Percentiles rank a stretch among this genome's conserved stretches.
Evolutionary conservation across 2,797 vertebrate species (phyloP).

Genomic region (Clarias pachynema): DNA sequence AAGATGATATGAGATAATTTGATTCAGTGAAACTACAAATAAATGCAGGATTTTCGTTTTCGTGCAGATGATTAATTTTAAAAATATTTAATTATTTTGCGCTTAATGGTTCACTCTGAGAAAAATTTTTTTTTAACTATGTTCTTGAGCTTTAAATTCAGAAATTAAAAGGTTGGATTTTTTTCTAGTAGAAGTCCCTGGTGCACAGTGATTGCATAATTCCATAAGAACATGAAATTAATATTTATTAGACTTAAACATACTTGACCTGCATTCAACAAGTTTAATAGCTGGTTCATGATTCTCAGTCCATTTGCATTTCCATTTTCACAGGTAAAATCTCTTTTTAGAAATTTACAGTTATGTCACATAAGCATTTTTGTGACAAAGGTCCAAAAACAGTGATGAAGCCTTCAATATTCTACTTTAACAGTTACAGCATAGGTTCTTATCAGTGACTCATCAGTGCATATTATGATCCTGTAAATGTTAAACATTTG

Average conservation of each 20-base stretch:
- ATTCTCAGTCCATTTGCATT: neutral
- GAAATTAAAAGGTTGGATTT: neutral
- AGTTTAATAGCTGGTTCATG: neutral
- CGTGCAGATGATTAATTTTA: neutral
- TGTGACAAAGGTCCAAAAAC: neutral
- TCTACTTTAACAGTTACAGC: neutral
- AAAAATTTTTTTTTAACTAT: neutral
- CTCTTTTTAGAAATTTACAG: neutral
- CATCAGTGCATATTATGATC: neutral
- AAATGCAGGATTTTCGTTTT: neutral
- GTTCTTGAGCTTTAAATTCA: neutral
- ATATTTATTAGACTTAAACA: neutral
- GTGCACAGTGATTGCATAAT: neutral
- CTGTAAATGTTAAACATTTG: neutral
- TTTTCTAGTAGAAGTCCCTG: neutral
- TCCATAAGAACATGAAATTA: neutral
- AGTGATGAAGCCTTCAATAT: neutral
- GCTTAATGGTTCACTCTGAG: neutral
- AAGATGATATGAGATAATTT: neutral
- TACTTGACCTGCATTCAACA: constrained; percentile 6
- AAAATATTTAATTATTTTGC: neutral
- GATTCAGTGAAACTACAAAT: neutral
- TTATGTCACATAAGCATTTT: neutral
- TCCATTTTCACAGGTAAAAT: neutral
- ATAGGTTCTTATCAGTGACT: neutral